These are phyloP conservation scores for Parthenolecanium corni DNA, from an alignment of 2,888 invertebrate genomes.

Conservation along the genomic window DNA sequence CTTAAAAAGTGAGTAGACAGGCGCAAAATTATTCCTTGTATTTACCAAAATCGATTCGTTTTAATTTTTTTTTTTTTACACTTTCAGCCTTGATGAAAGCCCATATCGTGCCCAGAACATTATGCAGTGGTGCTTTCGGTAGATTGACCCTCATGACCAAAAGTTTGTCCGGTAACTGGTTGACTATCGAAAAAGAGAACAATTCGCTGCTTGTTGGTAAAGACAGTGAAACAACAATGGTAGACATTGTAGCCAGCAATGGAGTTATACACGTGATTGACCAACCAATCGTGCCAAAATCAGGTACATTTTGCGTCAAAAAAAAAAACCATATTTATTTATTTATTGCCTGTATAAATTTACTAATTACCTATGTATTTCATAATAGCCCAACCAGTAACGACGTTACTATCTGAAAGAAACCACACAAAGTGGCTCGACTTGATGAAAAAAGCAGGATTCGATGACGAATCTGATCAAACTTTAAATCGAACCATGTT, in stretches of 20 bases:
- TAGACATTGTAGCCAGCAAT: conserved; percentile 56
- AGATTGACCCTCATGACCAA: conserved; percentile 38
- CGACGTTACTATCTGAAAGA: conserved; percentile 45
- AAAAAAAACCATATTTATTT: too few relatives aligned
- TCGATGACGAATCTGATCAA: conserved; percentile 38
- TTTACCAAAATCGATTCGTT: neutral
- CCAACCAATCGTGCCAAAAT: conserved; percentile 51
- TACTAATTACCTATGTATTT: too few relatives aligned
- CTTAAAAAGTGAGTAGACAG: conserved; percentile 45
- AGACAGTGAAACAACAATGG: conserved; percentile 46
- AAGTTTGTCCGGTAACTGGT: conserved; percentile 43
- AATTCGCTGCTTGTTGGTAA: conserved; percentile 48
- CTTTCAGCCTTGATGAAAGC: conserved; percentile 51
- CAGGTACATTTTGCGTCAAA: too few relatives aligned
- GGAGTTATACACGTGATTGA: conserved; percentile 62
- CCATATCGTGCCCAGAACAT: conserved; percentile 54
- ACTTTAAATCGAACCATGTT: conserved; percentile 42
- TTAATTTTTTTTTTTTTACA: conserved; percentile 17
- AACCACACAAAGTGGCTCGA: conserved; percentile 50
- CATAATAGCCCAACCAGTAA: conserved; percentile 39
- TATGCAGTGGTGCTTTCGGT: conserved; percentile 50
- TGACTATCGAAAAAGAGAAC: conserved; percentile 43
- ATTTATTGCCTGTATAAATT: too few relatives aligned
- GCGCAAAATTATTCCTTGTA: neutral
- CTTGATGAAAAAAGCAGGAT: conserved; percentile 39